Evolutionary conservation across 2,888 invertebrate genomes (phyloP).

Genomic region (Cetonia aurata): DNA sequence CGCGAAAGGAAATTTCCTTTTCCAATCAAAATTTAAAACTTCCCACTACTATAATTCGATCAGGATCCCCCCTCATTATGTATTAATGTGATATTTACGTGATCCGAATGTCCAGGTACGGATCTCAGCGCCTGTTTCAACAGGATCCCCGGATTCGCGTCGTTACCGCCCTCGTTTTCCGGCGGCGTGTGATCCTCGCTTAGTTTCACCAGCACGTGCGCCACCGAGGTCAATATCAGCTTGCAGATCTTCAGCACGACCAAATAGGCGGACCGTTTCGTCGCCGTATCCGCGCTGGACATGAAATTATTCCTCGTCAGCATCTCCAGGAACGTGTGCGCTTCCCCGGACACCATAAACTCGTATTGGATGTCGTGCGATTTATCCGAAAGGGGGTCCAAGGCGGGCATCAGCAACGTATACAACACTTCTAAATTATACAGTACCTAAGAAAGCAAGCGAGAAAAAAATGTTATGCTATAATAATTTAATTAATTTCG

Average conservation of each 20-base stretch:
- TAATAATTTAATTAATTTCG: conserved; percentile 17
- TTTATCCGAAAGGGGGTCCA: conserved; percentile 81
- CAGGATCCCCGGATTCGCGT: conserved; percentile 66
- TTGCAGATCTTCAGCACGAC: conserved; percentile 91
- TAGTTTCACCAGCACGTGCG: conserved; percentile 77
- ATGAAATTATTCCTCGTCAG: conserved; percentile 88
- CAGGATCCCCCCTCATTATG: too few relatives aligned
- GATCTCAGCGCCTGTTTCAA: conserved; percentile 87
- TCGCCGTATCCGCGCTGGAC: conserved; percentile 80
- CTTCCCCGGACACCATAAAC: conserved; percentile 76
- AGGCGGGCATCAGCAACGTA: conserved; percentile 91
- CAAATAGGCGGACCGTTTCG: conserved; percentile 82
- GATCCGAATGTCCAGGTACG: conserved; percentile 88
- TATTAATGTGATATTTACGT: conserved; percentile 68
- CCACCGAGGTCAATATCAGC: conserved; percentile 88
- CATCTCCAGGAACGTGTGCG: conserved; percentile 81
- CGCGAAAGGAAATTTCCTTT: too few relatives aligned
- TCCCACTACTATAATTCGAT: too few relatives aligned
- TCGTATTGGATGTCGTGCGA: conserved; percentile 78
- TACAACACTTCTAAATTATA: conserved; percentile 78
- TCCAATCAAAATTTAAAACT: too few relatives aligned
- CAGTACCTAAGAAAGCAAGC: conserved; percentile 73
- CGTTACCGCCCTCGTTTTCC: conserved; percentile 60
- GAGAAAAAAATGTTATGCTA: conserved; percentile 37
- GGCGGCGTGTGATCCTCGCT: conserved; percentile 65